Evolutionary conservation across 2,797 vertebrate genomes (phyloP), one percentile per base, ranked within the genome.

Genomic region (Bryconaethiops microstoma): DNA sequence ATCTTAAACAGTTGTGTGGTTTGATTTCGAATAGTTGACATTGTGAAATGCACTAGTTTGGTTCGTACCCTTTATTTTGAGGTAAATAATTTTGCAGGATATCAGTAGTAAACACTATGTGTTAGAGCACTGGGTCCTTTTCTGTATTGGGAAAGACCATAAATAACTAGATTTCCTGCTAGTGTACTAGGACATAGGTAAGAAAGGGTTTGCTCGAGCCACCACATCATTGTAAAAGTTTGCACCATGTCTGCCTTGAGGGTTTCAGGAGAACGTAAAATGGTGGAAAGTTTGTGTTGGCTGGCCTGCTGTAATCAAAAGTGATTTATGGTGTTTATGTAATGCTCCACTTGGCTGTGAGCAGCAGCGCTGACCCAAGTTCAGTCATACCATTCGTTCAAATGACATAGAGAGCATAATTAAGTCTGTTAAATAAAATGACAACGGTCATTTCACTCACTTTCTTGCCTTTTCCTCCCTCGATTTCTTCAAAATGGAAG

Each of bases 301-400:
- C 82, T 6, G 76, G 88, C 86, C 79, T 84, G 76, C 76, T 59
- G 50, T 89, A 79, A 87, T 91, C 82, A 86, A 63, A 88, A 79
- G 79, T 88, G 88, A 92, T 92, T 91, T 85, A 91, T 90, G 81
- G 77, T 91, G 87, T 92, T 90, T 90, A 88, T 83, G 84, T 77
- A 85, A 86, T 59, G 77, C 78, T 88, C 72, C 29, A 76, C 60
- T 74, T 70, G 81, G 85, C 88, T 87, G 90, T 91, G 90, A 90
- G 87, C 90, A 83, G 76, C 74, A 29, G 64, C 81, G 71, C 65
- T 8, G 50, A 83, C 81, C 80, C 78, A 83, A 77, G 88, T 63
- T 78, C 77, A 55, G 64, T 68, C 76, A 84, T 59, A 82, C 78
- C 52, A 77, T 16, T 42, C 68, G 71, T 55, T 82, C n/a, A 64